Base-by-base conservation (phyloP, 2,797 vertebrate genomes). In the Muscicapa striata region DNA sequence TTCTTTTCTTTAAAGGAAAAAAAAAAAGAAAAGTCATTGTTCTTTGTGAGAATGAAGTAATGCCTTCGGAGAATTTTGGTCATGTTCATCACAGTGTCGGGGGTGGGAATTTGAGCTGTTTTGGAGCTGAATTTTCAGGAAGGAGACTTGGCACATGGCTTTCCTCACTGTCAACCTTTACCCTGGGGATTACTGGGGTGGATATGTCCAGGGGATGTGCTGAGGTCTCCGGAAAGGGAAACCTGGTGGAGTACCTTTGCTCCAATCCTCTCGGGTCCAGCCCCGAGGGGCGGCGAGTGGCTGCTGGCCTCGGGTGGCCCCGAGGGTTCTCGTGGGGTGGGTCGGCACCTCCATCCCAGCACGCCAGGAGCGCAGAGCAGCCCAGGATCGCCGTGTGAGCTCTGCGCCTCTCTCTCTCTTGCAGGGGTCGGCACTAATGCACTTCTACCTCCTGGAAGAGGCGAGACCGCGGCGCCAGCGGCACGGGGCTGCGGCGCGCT, bases 361-460 rank as follows among this genome's bases (percentile, higher is more conserved):
- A 0, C 0, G 6, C 38, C 10, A 69, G 46, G 61, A 54, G 52
- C 19, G 19, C 51, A 19, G 51, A 52, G 51, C 51, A 19, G 51
- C 29, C 30, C 52, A 32, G 52, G 52, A 54, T 57, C 3, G 6
- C 32, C 40, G 59, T 77, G n/a, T 73, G 46, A 91, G 8, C n/a
- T 38, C 41, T 66, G 15, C 23, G 1, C 9, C 2, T 6, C n/a
- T 94, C 2, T 6, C n/a, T 94, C 32, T 92, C 49, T 90, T 94
- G 64, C 96, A 98, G 98, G 93, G 48, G 77, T 91, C 74, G n/a
- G 89, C 94, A 85, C 92, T 84, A 74, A 84, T 5, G 64, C 89
- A 95, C 52, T 91, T 96, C 96, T 97, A 92, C 96, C 93, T 98
- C 95, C 95, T 78, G 95, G 95, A 94, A 97, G 92, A 93, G 46